Percentiles rank a stretch among this genome's conserved stretches.
These are phyloP conservation scores for Parauchenoglanis punctatus DNA, from an alignment of 2,797 vertebrate species.

Conservation along the genomic window DNA sequence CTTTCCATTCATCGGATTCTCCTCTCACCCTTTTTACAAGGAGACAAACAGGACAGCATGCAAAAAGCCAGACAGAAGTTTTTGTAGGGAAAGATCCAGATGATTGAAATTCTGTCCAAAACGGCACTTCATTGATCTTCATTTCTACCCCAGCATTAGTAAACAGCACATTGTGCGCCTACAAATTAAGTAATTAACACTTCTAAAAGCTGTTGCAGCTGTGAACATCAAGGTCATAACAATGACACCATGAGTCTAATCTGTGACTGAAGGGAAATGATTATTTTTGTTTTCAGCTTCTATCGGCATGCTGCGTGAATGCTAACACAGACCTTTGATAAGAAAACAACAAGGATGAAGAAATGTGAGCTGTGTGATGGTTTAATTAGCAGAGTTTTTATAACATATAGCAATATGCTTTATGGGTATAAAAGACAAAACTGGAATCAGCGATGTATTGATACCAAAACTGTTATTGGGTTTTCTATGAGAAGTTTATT, in stretches of 20 bases:
- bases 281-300: conserved; percentile 45
- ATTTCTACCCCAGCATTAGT: conserved; percentile 71
- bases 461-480: background rate
- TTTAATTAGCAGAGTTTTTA: background rate
- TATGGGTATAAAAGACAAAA: background rate
- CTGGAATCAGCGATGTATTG: background rate
- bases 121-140: conserved; percentile 71
- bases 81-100: conserved; percentile 61
- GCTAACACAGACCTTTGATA: conserved; percentile 7
- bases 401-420: background rate
- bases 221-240: conserved; percentile 65
- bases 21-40: conserved; percentile 36
- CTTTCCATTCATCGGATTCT: conserved; percentile 18
- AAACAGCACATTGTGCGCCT: conserved; percentile 73
- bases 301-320: conserved; percentile 23
- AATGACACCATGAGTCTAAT: conserved; percentile 60
- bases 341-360: background rate
- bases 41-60: conserved; percentile 48
- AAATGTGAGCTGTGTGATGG: background rate
- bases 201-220: conserved; percentile 67
- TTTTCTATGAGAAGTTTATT: background rate
- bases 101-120: conserved; percentile 71
- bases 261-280: conserved; percentile 50
- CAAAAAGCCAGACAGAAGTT: conserved; percentile 66
- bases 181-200: conserved; percentile 80